Evolutionary conservation across 2,797 vertebrate genomes (phyloP), one percentile per base, ranked within the genome.

Genomic region (Spea hammondii): DNA sequence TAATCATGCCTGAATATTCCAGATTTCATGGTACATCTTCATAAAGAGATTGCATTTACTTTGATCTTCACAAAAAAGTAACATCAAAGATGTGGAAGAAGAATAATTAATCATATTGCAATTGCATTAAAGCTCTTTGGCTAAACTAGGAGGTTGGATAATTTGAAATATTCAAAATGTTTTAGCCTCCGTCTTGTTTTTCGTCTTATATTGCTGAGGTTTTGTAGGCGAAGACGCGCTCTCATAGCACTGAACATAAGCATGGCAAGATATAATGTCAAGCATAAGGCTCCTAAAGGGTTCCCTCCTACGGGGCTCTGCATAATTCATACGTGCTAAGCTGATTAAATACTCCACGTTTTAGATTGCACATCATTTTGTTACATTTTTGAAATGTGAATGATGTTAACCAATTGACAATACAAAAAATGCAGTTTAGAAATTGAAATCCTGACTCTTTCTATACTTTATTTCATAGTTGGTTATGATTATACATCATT

Each of bases 261-360:
- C 32, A 50, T 12, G 57, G 14, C 5, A 9, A 14, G 60, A 60
- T 9, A 14, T 67, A 8, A 17, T 65, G 59, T 72, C 59, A 14
- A 4, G 48, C 59, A 68, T 69, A 76, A 68, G 50, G 51, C 72
- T 76, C 74, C 49, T 57, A 68, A 59, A 76, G 65, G 65, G 55
- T 55, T 65, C 45, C 64, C 2, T 55, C 67, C 50, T 65, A 64
- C 17, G 55, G 76, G 9, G 9, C n/a, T 60, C 13, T 4, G 7
- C 46, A n/a, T 86, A 85, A 90, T 89, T 91, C 85, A 83, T 83
- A 83, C 79, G 6, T 72, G 47, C 76, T 91, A 88, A 91, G 85
- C 87, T 86, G 90, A 91, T 91, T 90, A 91, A 89, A 81, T 77
- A 78, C 77, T 78, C 83, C 85, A 78, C 70, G 86, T 83, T 86